A percentile compares a stretch with the other conserved stretches of the same genome.
Evolutionary conservation across 2,797 vertebrate species (phyloP).

Genomic region (Neoniphon sammara): DNA sequence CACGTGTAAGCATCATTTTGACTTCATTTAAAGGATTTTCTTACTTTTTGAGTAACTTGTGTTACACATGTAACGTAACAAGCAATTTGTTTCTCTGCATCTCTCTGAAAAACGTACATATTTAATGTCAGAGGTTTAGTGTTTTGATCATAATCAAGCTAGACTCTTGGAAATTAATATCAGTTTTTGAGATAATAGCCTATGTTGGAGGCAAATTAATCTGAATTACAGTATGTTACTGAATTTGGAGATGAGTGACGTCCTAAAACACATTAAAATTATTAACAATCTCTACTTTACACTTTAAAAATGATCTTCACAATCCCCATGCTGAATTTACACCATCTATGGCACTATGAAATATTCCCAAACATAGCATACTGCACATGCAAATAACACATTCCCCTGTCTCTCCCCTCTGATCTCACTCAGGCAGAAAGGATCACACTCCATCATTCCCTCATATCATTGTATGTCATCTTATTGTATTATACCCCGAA

Average conservation of each 20-base stretch:
- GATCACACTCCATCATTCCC: neutral
- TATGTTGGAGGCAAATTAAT: too few species aligned
- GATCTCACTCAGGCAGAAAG: neutral
- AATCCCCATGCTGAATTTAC: neutral
- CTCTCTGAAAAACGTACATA: neutral
- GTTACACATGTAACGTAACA: neutral
- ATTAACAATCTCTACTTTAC: too few species aligned
- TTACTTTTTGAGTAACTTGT: too few species aligned
- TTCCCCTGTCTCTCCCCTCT: neutral
- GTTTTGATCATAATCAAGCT: too few species aligned
- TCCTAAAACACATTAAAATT: too few species aligned
- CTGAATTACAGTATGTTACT: too few species aligned
- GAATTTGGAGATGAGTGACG: too few species aligned
- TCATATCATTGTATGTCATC: slow-evolving; percentile 7
- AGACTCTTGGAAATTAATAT: too few species aligned
- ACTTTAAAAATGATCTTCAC: neutral
- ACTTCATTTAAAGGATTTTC: too few species aligned
- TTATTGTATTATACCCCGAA: slow-evolving; percentile 32
- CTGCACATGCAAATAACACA: neutral
- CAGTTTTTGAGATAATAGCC: too few species aligned
- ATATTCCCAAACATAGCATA: neutral
- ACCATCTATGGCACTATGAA: neutral
- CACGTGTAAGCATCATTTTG: too few species aligned
- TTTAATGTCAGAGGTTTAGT: neutral
- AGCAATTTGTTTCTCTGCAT: neutral